phyloP scores from a whole-genome alignment of 2,797 vertebrate species.

The Kryptolebias ocellatus region DNA sequence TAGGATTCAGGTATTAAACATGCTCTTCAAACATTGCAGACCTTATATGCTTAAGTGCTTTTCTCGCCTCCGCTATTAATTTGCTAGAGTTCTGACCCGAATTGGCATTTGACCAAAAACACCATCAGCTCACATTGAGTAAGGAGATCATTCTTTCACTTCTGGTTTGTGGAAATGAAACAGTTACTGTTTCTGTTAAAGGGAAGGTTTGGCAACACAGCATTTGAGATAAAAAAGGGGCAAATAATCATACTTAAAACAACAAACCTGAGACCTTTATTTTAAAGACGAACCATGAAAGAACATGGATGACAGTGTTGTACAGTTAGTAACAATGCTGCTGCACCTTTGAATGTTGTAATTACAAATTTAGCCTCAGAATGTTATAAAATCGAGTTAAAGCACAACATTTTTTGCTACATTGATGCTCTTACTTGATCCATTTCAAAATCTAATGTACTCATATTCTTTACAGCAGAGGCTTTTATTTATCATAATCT shows the following conservation, averaged over 20 bases:
- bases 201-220: slow-evolving; percentile 27
- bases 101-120: slow-evolving; percentile 32
- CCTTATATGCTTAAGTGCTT: slow-evolving; percentile 20
- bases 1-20: neutral
- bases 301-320: slow-evolving; percentile 45
- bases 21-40: neutral
- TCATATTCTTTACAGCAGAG: neutral
- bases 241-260: slow-evolving; percentile 54
- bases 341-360: slow-evolving; percentile 17
- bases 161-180: slow-evolving; percentile 17
- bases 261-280: slow-evolving; percentile 25
- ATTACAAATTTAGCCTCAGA: neutral
- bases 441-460: neutral
- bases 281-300: slow-evolving; percentile 33
- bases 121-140: slow-evolving; percentile 16
- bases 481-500: neutral
- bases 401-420: too few relatives aligned
- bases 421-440: neutral
- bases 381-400: neutral
- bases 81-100: slow-evolving; percentile 27
- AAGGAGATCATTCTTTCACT: slow-evolving; percentile 11
- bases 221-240: slow-evolving; percentile 36
- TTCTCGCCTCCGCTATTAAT: slow-evolving; percentile 13
- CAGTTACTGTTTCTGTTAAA: slow-evolving; percentile 27
- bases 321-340: neutral